Evolutionary conservation across 2,797 vertebrate genomes (phyloP).

Genomic region (Anabacerthia variegaticeps): DNA sequence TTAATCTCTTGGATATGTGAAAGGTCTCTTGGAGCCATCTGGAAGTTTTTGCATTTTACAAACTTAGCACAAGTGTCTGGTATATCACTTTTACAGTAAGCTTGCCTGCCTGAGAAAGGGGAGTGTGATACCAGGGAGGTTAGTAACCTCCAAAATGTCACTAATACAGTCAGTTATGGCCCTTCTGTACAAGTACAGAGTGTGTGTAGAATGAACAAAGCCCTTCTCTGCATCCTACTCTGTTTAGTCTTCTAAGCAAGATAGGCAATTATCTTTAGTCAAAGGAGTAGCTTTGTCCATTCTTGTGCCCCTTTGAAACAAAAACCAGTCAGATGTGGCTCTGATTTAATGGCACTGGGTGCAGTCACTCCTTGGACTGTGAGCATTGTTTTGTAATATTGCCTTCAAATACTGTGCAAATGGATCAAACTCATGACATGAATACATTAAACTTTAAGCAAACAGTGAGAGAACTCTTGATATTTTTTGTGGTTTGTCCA

Average conservation of each 20-base stretch:
- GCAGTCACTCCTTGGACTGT: not conserved
- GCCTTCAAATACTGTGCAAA: not conserved
- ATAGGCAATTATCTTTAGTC: not conserved
- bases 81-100: not conserved
- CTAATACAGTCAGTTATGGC: not conserved
- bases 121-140: not conserved
- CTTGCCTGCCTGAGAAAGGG: not conserved
- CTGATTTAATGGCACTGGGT: not conserved
- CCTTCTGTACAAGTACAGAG: not conserved
- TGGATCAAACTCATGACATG: not conserved
- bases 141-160: not conserved
- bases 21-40: not conserved
- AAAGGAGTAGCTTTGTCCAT: not conserved
- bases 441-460: not conserved
- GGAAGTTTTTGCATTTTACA: not conserved
- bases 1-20: not conserved
- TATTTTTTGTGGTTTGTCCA: not conserved
- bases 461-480: not conserved
- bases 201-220: not conserved
- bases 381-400: not conserved
- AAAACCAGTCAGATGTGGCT: not conserved
- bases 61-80: not conserved
- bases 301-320: not conserved
- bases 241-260: not conserved
- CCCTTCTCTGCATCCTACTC: not conserved